Evolutionary conservation across 2,113 vertebrate genomes (phyloP), one percentile per base, ranked within the genome.

Genomic region (Meles meles): DNA sequence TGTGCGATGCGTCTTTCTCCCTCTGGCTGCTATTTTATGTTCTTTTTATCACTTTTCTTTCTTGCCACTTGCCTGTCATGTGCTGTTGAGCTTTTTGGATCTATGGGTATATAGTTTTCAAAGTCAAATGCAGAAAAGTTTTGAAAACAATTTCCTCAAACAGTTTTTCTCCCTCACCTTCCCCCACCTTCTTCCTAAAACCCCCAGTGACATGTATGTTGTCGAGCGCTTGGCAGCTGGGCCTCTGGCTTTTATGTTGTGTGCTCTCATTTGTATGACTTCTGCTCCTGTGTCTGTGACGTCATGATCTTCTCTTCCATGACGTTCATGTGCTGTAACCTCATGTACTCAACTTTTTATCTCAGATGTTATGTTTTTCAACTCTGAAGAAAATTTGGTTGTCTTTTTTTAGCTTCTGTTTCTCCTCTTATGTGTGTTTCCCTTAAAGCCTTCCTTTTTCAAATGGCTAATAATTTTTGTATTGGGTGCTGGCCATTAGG

Each of bases 141-240:
- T 17, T 47, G 52, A 55, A 81, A 49, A 49, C 72, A 47, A 59
- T 39, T 47, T n/a, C 37, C 63, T 89, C 12, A 31, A 7, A 25
- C 49, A 12, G 9, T 27, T 39, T 37, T 37, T 65, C 39, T 34
- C 52, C 27, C 7, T 20, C 13, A 67, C 15, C 6, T 3, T 25
- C 31, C 59, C 34, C n/a, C 55, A 23, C 5, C 25, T 34, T 67
- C 37, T 77, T 49, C 61, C 99, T 98, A 23, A 44, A 59, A 59
- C n/a, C 42, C 90, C 90, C 49, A n/a, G 6, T 83, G n/a, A 14
- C 18, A 4, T 15, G 18, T 39, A 18, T 27, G 7, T 29, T 57
- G 27, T 34, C 47, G 1, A 31, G 7, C 5, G 2, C 20, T 18
- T 10, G 31, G 49, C 20, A 3, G 20, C 10, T 23, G 11, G 37